Evolutionary conservation across 2,888 invertebrate species (phyloP), one percentile per base, ranked within the genome.

Genomic region (Abrostola triplasia): DNA sequence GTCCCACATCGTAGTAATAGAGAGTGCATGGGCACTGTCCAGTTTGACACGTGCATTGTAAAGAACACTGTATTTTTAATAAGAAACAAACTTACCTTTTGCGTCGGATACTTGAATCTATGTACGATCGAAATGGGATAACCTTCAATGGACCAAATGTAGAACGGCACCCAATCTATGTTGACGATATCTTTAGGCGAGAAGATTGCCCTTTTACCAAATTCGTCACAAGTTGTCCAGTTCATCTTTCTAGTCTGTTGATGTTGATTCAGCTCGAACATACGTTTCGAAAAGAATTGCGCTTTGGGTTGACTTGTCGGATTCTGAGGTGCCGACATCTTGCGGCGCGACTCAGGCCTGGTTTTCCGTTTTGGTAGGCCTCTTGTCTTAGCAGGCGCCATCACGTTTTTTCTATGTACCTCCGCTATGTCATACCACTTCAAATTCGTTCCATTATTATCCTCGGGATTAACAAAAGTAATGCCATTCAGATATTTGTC

Each of bases 141-240:
- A 6, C 44, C 12, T 42, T 50, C 56, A 4, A 61, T n/a, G n/a
- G 86, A 78, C 92, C 92, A 92, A 35, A 87, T 64, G 52, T 84
- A 92, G 76, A 92, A 92, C 5, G 92, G 91, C 0, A 89, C 76
- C 92, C 92, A 92, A 24, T 84, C 79, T 1, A 87, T 70, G 47
- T 88, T 76, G 0, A 91, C 75, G 24, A 92, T 80, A 52, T 91
- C 88, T 50, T 84, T 83, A 0, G 90, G 91, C 59, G 88, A 84
- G 67, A 91, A 91, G 0, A 79, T 59, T 0, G 84, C 75, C 35
- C 76, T 78, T 40, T 76, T 84, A 0, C 74, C 85, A 55, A 92
- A 91, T 58, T 92, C 84, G 1, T 88, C 84, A 63, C 92, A 92
- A 0, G 84, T 88, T 0, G 91, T 90, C 85, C 88, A 90, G 55